Conservation (phyloP, 2,113 vertebrate genomes). For the Probosciger aterrimus region DNA sequence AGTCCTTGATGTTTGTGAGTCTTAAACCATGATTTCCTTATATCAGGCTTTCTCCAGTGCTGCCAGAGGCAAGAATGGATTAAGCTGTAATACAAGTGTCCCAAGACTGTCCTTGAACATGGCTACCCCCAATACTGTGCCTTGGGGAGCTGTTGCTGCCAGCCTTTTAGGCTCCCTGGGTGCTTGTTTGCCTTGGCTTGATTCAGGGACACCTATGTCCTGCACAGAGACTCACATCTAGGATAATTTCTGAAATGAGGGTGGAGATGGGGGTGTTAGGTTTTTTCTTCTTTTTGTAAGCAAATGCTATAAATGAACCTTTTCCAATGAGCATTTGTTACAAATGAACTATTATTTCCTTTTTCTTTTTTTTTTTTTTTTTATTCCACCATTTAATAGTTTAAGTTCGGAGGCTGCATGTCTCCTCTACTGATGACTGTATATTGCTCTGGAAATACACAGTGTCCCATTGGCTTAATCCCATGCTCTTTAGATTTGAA, state of each 20-base stretch:
- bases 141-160: not conserved
- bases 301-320: not conserved
- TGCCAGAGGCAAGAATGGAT: not conserved
- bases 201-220: fast-evolving
- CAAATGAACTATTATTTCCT: not conserved
- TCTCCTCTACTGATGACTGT: not conserved
- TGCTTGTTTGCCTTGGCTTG: not conserved
- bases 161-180: not conserved
- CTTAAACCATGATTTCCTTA: not conserved
- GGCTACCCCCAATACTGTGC: not conserved
- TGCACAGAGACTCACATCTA: not conserved
- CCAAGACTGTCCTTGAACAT: not conserved
- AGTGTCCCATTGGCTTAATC: not conserved
- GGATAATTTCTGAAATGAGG: not conserved
- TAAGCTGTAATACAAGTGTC: not conserved
- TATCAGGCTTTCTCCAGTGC: not conserved
- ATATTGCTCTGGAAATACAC: not conserved
- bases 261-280: not conserved
- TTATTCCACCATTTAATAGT: not conserved
- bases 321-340: not conserved
- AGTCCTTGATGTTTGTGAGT: not conserved
- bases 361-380: not conserved
- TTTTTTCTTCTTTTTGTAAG: not conserved
- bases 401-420: not conserved
- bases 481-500: not conserved